Evolutionary conservation across 2,888 invertebrate species (phyloP).

Genomic region (Didymodactylos carnosus): DNA sequence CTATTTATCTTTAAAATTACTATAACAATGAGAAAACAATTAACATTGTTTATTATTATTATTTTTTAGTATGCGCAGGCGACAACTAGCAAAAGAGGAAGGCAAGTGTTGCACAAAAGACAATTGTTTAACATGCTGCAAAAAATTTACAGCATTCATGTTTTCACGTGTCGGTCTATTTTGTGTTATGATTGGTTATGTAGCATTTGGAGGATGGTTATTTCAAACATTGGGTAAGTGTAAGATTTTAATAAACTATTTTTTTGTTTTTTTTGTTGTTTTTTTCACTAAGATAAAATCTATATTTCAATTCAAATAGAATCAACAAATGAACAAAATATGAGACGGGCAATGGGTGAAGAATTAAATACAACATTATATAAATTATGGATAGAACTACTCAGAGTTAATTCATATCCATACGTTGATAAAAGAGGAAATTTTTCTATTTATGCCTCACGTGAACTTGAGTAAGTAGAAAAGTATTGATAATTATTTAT

Average conservation of each 20-base stretch:
- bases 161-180: slow-evolving; percentile 12
- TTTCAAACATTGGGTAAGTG: slow-evolving; percentile 13
- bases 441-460: neutral
- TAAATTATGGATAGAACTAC: neutral
- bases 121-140: slow-evolving; percentile 8
- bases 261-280: too few relatives aligned
- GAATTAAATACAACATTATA: neutral
- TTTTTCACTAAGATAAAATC: too few relatives aligned
- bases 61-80: neutral
- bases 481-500: too few relatives aligned
- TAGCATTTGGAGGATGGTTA: slow-evolving; percentile 4
- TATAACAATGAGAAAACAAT: too few relatives aligned
- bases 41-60: neutral
- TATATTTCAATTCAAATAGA: too few relatives aligned
- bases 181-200: slow-evolving; percentile 13
- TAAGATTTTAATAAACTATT: too few relatives aligned
- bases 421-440: neutral
- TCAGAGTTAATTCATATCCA: neutral
- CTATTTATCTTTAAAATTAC: neutral
- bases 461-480: neutral
- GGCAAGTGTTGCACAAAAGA: slow-evolving; percentile 2
- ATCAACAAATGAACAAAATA: slow-evolving; percentile 2
- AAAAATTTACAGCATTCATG: slow-evolving; percentile 13
- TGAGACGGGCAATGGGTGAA: neutral
- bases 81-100: neutral